These are phyloP conservation scores for Pseudopipra pipra DNA, from an alignment of 2,113 vertebrate species.

Conservation along the genomic window DNA sequence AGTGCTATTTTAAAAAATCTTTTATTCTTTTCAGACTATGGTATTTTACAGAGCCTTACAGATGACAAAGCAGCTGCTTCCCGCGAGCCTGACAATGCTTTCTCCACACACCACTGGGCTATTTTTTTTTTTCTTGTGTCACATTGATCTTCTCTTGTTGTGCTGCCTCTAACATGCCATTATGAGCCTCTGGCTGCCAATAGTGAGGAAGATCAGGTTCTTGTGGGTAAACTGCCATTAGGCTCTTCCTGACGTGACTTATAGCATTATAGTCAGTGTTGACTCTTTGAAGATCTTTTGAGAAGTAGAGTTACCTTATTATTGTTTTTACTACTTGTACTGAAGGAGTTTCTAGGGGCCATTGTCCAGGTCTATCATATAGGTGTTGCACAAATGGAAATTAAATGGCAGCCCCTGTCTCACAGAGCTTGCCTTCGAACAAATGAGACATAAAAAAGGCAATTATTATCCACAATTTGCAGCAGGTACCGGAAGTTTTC, in stretches of 20 bases:
- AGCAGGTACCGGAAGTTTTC: neutral
- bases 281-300: conserved; percentile 6
- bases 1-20: conserved; percentile 35
- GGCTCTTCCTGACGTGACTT: conserved; percentile 3
- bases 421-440: neutral
- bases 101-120: conserved; percentile 14
- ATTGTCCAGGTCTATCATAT: neutral
- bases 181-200: neutral
- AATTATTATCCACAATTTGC: neutral
- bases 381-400: neutral
- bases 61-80: conserved; percentile 54
- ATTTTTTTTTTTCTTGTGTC: neutral
- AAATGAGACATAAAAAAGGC: neutral
- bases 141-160: conserved; percentile 48
- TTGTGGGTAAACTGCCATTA: neutral
- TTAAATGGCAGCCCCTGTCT: neutral
- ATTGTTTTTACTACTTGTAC: neutral
- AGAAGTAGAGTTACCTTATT: neutral
- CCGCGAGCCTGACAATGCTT: conserved; percentile 15
- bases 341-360: neutral
- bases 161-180: neutral
- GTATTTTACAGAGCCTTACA: conserved; percentile 28
- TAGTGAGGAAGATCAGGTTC: neutral
- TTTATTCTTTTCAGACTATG: conserved; percentile 28
- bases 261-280: neutral